phyloP scores from a whole-genome alignment of 2,797 vertebrate genomes.

The Gallirallus australis region DNA sequence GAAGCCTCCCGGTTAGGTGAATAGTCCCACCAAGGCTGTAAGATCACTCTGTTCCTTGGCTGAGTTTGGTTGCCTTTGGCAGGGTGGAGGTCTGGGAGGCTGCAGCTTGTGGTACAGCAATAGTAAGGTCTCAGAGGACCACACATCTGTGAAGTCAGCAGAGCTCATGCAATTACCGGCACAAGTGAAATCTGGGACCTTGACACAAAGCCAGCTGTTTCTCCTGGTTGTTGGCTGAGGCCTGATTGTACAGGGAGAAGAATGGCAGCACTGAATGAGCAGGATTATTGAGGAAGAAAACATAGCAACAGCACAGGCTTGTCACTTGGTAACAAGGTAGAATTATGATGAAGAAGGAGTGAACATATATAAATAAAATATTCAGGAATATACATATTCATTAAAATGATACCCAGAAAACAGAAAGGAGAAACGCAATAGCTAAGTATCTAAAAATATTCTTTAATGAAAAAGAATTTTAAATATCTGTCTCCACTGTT shows the following conservation, averaged over 20 bases:
- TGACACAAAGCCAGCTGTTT: conserved; percentile 25
- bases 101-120: not conserved
- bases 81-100: not conserved
- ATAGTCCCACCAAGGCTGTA: not conserved
- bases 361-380: conserved; percentile 52
- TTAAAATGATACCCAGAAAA: conserved; percentile 32
- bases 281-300: conserved; percentile 8
- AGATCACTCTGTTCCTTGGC: not conserved
- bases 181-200: not conserved
- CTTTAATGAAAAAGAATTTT: conserved; percentile 51
- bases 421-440: conserved; percentile 14
- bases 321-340: conserved; percentile 16
- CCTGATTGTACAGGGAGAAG: not conserved
- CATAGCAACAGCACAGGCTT: conserved; percentile 39
- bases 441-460: not conserved
- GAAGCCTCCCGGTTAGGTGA: not conserved
- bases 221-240: not conserved
- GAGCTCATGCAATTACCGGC: not conserved
- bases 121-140: not conserved
- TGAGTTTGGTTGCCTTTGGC: not conserved
- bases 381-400: conserved; percentile 51
- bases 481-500: conserved; percentile 48
- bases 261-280: conserved; percentile 26
- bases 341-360: not conserved
- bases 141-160: not conserved